Percentiles rank a stretch among this genome's conserved stretches.
These are phyloP conservation scores for Entelurus aequoreus DNA, from an alignment of 2,113 vertebrate genomes.

Conservation along the genomic window DNA sequence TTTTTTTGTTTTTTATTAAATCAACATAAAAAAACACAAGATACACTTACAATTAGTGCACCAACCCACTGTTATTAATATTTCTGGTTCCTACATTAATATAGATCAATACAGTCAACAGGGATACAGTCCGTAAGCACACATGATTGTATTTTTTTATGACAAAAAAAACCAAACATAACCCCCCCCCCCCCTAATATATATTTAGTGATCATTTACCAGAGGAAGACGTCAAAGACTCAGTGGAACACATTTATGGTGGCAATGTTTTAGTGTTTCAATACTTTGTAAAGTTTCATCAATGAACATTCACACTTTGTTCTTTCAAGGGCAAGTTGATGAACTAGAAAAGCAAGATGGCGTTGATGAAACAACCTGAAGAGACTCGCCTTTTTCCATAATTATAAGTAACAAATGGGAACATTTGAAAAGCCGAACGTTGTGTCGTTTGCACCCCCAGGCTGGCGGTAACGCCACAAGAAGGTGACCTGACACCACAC, in stretches of 20 bases:
- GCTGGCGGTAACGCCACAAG: background rate
- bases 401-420: too few species aligned
- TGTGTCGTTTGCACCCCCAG: background rate
- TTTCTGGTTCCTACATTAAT: too few species aligned
- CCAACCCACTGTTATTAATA: too few species aligned
- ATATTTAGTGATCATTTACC: background rate
- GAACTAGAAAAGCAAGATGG: background rate
- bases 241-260: background rate
- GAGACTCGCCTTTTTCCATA: slow-evolving; percentile 4
- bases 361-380: slow-evolving; percentile 12
- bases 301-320: slow-evolving; percentile 8
- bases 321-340: slow-evolving; percentile 18
- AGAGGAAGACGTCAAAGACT: background rate
- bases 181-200: too few species aligned
- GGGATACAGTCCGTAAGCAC: too few species aligned
- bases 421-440: too few species aligned
- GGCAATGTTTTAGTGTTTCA: background rate
- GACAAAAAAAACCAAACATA: too few species aligned
- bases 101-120: too few species aligned
- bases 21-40: too few species aligned
- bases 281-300: background rate
- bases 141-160: too few species aligned
- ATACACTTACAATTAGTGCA: too few species aligned
- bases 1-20: too few species aligned
- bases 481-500: slow-evolving; percentile 31